Evolutionary conservation across 2,797 vertebrate genomes (phyloP).

Genomic region (Falco cherrug): DNA sequence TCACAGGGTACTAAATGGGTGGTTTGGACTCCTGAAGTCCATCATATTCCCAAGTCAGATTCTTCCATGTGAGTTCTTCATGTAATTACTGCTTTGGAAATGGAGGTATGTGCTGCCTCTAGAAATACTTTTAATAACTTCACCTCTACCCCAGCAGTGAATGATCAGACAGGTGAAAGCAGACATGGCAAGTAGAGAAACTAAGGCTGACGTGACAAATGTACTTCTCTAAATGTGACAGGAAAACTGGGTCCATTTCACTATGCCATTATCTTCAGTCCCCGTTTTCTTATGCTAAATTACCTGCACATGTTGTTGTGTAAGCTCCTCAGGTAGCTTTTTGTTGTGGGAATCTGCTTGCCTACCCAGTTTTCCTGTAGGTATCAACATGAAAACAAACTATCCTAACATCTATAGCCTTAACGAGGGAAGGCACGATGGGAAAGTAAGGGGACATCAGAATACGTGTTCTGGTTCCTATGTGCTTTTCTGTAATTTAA

Average conservation of each 20-base stretch:
- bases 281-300: background rate
- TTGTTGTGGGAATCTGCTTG: background rate
- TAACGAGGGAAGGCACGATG: background rate
- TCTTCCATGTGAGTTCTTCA: background rate
- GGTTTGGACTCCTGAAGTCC: background rate
- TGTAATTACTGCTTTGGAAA: background rate
- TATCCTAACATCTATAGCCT: background rate
- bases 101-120: background rate
- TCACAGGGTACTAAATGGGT: background rate
- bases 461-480: fast-evolving
- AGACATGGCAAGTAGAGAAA: background rate
- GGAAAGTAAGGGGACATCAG: background rate
- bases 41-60: background rate
- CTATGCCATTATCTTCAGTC: background rate
- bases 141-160: background rate
- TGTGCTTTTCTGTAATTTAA: background rate
- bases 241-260: background rate
- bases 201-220: background rate
- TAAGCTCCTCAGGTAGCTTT: background rate
- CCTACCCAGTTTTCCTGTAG: background rate
- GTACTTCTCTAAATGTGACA: background rate
- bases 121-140: background rate
- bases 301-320: fast-evolving
- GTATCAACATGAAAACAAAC: background rate
- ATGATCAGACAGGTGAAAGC: background rate